Evolutionary conservation across 2,797 vertebrate species (phyloP).

Genomic region (Intellagama lesueurii): DNA sequence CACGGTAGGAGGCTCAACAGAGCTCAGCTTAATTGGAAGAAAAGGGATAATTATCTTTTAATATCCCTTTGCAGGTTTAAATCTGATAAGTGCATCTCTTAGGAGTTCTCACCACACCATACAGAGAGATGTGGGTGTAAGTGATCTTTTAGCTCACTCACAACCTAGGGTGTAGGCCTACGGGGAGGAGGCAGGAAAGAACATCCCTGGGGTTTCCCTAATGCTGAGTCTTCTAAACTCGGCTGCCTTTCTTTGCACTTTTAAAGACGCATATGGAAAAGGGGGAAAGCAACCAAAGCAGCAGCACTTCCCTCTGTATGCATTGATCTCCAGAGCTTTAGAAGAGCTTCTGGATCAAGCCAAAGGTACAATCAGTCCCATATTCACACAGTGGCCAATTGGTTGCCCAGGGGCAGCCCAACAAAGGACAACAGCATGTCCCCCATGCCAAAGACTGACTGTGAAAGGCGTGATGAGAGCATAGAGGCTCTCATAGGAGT

Average conservation of each 20-base stretch:
- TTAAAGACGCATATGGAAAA: not conserved
- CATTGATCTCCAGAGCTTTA: not conserved
- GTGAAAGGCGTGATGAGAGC: no score
- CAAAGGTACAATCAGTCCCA: not conserved
- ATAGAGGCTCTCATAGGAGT: no score
- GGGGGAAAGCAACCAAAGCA: not conserved
- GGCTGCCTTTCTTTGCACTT: not conserved
- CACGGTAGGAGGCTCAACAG: constrained; percentile 18
- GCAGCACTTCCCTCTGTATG: not conserved
- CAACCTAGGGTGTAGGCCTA: constrained; percentile 51
- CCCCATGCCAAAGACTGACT: no score
- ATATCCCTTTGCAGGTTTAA: constrained; percentile 28
- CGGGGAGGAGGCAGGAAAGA: constrained; percentile 48
- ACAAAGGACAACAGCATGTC: no score
- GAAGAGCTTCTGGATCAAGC: not conserved
- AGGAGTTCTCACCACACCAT: not conserved
- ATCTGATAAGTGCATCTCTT: constrained; percentile 34
- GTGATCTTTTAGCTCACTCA: constrained; percentile 47
- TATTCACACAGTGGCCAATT: no score
- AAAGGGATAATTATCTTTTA: constrained; percentile 44
- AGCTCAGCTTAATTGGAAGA: constrained; percentile 38
- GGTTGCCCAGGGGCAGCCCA: no score
- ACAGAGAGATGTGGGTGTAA: constrained; percentile 47
- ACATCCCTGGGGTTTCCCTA: constrained; percentile 62
- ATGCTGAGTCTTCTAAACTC: constrained; percentile 57